These are phyloP conservation scores for Diploscapter pachys DNA, from an alignment of 1,140 invertebrate species.

Conservation along the genomic window DNA sequence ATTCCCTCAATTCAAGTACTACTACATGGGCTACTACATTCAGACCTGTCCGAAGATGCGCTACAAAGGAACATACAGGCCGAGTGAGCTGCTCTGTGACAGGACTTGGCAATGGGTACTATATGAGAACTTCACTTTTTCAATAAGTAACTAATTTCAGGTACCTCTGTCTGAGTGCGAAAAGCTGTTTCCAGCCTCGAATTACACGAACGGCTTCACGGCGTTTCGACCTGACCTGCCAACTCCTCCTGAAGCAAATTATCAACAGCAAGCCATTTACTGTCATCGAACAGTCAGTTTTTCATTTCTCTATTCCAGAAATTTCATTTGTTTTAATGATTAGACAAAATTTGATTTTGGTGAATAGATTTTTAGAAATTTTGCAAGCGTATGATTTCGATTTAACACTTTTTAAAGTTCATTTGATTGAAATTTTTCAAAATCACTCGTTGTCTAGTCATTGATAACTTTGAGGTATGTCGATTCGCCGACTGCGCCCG, in stretches of 20 bases:
- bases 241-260: neutral
- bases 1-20: slow-evolving; percentile 72
- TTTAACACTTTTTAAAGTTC: too few relatives aligned
- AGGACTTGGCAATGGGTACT: slow-evolving; percentile 79
- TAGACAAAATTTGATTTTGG: too few relatives aligned
- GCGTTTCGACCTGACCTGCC: slow-evolving; percentile 31
- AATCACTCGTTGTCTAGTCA: too few relatives aligned
- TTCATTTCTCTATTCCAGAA: too few relatives aligned
- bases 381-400: too few relatives aligned
- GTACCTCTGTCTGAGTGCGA: slow-evolving; percentile 44
- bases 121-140: neutral
- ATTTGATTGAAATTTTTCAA: too few relatives aligned
- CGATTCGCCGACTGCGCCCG: too few relatives aligned
- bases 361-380: too few relatives aligned
- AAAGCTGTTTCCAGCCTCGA: slow-evolving; percentile 27
- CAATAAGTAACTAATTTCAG: slow-evolving; percentile 22
- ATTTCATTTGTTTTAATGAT: too few relatives aligned
- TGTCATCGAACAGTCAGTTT: neutral
- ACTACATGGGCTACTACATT: slow-evolving; percentile 98
- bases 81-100: slow-evolving; percentile 89
- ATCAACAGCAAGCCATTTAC: neutral
- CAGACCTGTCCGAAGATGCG: slow-evolving; percentile 94
- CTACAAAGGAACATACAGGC: slow-evolving; percentile 74
- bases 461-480: too few relatives aligned
- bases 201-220: slow-evolving; percentile 34